Conservation (phyloP, 2,888 invertebrate species). For the Callosobruchus maculatus region DNA sequence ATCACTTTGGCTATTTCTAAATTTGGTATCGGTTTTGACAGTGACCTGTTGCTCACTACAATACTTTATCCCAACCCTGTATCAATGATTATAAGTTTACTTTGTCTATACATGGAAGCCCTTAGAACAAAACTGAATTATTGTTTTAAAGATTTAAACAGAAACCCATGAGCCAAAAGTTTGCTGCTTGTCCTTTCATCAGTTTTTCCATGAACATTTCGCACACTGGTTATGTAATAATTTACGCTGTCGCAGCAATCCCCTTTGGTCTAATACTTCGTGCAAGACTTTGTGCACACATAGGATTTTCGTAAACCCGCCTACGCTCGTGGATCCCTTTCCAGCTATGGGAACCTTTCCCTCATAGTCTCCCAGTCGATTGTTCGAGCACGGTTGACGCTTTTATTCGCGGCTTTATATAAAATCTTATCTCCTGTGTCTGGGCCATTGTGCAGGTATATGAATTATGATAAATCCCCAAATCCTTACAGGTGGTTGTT, state of each 20-base stretch:
- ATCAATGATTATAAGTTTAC: no score
- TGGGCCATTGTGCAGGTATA: constrained; percentile 22
- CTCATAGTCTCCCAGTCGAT: constrained; percentile 20
- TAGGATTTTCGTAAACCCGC: background rate
- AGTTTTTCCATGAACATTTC: background rate
- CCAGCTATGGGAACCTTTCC: constrained; percentile 2
- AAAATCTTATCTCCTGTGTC: constrained; percentile 21
- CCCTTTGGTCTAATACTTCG: background rate
- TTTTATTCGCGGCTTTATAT: constrained; percentile 34
- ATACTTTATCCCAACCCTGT: no score
- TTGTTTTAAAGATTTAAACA: no score
- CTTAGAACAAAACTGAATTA: no score
- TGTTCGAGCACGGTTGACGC: constrained; percentile 25
- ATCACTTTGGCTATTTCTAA: no score
- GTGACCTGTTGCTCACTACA: no score
- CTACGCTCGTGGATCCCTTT: background rate
- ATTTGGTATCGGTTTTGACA: no score
- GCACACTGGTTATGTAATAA: background rate
- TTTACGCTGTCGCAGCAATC: background rate
- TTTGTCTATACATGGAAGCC: no score
- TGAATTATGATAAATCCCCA: constrained; percentile 23
- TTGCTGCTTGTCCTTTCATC: no score
- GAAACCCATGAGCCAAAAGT: no score
- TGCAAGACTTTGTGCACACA: background rate
- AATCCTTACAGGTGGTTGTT: constrained; percentile 21